Evolutionary conservation across 2,888 invertebrate species (phyloP).

Genomic region (Diadegma fenestrale): DNA sequence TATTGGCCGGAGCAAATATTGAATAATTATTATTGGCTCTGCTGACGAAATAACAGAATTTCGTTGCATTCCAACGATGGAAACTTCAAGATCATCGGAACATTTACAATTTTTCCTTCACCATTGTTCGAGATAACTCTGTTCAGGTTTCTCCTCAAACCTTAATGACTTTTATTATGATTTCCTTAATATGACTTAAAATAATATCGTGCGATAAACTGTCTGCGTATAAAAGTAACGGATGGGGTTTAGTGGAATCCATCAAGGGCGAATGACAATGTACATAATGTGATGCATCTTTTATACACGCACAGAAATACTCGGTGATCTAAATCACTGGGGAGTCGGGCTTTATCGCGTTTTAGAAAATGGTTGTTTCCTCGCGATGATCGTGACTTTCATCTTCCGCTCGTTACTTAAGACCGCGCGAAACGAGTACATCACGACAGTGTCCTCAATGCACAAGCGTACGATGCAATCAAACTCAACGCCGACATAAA

Average conservation of each 20-base stretch:
- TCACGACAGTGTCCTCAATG: slow-evolving; percentile 38
- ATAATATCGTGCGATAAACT: slow-evolving; percentile 6
- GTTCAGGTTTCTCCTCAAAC: neutral
- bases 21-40: no score
- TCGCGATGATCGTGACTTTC: slow-evolving; percentile 20
- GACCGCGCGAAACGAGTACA: slow-evolving; percentile 31
- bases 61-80: no score
- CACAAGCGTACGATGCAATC: slow-evolving; percentile 46
- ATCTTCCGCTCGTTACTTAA: slow-evolving; percentile 14
- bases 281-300: slow-evolving; percentile 25
- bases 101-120: neutral
- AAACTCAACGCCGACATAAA: slow-evolving; percentile 53
- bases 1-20: no score
- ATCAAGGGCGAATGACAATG: slow-evolving; percentile 30
- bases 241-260: slow-evolving; percentile 19
- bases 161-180: neutral
- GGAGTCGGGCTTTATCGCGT: slow-evolving; percentile 6
- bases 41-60: no score
- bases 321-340: slow-evolving; percentile 28
- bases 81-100: no score
- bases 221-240: neutral
- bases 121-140: neutral
- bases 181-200: neutral
- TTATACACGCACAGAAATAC: slow-evolving; percentile 2
- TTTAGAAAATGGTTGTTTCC: slow-evolving; percentile 6